These are phyloP conservation scores for Ophthalmolycus amberensis DNA, from an alignment of 2,113 vertebrate species.

Conservation along the genomic window DNA sequence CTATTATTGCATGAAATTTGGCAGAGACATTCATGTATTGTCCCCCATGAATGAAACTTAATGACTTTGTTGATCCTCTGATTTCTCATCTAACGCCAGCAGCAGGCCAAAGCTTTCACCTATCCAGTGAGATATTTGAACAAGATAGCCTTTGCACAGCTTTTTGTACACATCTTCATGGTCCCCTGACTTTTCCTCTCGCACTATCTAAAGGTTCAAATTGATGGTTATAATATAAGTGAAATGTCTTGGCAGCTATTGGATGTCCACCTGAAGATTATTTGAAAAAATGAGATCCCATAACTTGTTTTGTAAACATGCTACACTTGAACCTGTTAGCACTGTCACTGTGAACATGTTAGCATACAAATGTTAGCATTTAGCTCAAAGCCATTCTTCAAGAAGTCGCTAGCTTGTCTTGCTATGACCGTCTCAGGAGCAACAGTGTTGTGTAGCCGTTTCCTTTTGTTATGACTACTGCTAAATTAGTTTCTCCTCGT, in stretches of 20 bases:
- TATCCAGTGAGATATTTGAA: background rate
- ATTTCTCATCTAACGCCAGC: background rate
- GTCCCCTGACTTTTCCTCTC: background rate
- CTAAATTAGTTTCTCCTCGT: background rate
- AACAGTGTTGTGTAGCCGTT: background rate
- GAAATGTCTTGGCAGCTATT: background rate
- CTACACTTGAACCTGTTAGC: background rate
- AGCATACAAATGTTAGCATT: background rate
- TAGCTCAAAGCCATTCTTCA: background rate
- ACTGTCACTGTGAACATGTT: background rate
- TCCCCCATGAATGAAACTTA: background rate
- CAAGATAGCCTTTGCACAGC: background rate
- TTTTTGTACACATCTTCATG: background rate
- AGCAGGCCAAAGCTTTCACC: background rate
- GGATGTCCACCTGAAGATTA: background rate
- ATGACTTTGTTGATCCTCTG: background rate
- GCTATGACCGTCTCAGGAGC: background rate
- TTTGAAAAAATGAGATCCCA: background rate
- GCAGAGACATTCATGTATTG: background rate
- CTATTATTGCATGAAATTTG: background rate
- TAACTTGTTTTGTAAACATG: background rate
- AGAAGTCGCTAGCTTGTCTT: background rate
- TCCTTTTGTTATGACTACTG: conserved; percentile 7
- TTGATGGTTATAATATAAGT: background rate
- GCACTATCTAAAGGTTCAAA: background rate